Evolutionary conservation across 2,113 vertebrate species (phyloP).

Genomic region (Acrocephalus kingi): DNA sequence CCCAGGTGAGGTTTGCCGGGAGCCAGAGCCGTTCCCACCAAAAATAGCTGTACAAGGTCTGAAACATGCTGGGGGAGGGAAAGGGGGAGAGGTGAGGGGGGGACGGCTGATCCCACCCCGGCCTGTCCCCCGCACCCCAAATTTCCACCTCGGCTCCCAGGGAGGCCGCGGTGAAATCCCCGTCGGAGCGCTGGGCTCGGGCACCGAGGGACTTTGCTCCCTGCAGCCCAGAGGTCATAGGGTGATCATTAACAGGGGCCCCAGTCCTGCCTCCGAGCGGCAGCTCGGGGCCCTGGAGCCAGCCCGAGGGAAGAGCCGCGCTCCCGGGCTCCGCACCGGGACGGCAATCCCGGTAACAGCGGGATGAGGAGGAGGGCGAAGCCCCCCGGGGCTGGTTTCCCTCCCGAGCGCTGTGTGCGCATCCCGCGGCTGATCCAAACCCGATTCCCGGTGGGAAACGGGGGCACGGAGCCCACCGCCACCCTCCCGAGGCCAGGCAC

Average conservation of each 20-base stretch:
- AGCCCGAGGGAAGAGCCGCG: neutral
- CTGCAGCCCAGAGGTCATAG: neutral
- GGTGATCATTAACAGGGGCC: slow-evolving; percentile 45
- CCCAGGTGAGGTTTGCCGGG: slow-evolving; percentile 90
- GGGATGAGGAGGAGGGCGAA: neutral
- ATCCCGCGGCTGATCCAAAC: neutral
- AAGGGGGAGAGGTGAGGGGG: neutral
- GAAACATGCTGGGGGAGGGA: slow-evolving; percentile 82
- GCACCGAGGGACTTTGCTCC: slow-evolving; percentile 1
- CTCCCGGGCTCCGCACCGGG: rapidly evolving
- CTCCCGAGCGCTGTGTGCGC: rapidly evolving
- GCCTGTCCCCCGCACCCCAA: neutral
- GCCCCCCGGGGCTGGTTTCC: rapidly evolving
- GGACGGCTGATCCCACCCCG: neutral
- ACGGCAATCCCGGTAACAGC: rapidly evolving
- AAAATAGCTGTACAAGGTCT: slow-evolving; percentile 84
- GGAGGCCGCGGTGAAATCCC: neutral
- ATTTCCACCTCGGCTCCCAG: neutral
- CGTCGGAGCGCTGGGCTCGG: rapidly evolving
- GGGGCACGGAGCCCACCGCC: neutral
- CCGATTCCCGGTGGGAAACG: neutral
- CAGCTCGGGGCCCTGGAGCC: neutral
- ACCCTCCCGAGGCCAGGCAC: neutral
- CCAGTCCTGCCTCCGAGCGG: neutral
- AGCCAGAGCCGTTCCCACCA: slow-evolving; percentile 96